Evolutionary conservation across 2,797 vertebrate genomes (phyloP), one percentile per base, ranked within the genome.

Genomic region (Aphelocoma californica): DNA sequence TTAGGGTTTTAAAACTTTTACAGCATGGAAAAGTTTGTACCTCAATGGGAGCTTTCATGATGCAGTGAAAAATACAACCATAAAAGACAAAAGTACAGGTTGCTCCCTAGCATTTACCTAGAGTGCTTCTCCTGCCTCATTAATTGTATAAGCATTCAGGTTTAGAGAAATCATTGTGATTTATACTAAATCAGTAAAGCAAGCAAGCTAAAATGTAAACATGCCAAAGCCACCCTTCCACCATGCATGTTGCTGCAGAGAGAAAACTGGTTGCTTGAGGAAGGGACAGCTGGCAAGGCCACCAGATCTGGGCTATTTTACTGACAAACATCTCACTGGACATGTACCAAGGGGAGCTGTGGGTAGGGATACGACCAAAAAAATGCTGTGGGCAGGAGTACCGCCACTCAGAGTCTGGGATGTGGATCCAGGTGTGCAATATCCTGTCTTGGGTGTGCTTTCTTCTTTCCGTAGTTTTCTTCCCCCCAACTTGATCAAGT

Each of bases 1-100:
- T 95, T 87, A 88, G 45, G 64, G 38, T 67, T 67, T 89, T 94
- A 89, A 93, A 93, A 81, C 50, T 82, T 58, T 88, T 81, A 71
- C 87, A 81, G 73, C 64, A 44, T 31, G 66, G 57, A 64, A 53
- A 93, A 90, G 44, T 88, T 81, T 73, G 66, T 90, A 73, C 70
- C 56, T 93, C 71, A 42, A 36, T 50, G 53, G 34, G 48, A 84
- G 62, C 14, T 90, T 92, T 92, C 80, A 69, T 89, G 84, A 84
- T 13, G 40, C 51, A 66, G 64, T 66, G 80, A 88, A 94, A 94
- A 95, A 92, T 34, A 60, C 40, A 81, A 24, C 51, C n/a, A 53
- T 70, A 90, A 83, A 62, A 36, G 48, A 26, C 40, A 92, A 62
- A 80, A 90, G 75, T 32, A 58, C 56, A 84, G 67, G 73, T 90